Conservation (phyloP, 2,797 vertebrate genomes). For the Sebastes steindachneri region DNA sequence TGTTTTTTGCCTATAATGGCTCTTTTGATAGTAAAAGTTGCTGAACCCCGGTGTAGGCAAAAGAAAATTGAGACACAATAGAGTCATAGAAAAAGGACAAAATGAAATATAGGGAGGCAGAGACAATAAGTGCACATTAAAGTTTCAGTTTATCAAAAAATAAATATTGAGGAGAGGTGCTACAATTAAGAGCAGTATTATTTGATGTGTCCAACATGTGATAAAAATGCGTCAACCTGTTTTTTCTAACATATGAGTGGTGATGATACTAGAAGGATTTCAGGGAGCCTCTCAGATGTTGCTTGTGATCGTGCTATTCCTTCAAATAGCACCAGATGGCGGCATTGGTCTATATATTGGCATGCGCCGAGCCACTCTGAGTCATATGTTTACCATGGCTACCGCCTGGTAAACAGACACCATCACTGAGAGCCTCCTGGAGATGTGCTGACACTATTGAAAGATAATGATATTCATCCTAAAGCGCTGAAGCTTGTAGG, state of each 20-base stretch:
- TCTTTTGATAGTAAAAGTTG: too few species aligned
- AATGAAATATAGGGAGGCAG: background rate
- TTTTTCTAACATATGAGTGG: background rate
- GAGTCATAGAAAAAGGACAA: too few species aligned
- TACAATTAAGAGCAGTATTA: background rate
- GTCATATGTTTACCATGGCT: background rate
- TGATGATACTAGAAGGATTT: background rate
- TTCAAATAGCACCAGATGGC: slow-evolving; percentile 50
- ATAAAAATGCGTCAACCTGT: too few species aligned
- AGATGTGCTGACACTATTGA: slow-evolving; percentile 23
- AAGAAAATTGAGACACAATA: background rate
- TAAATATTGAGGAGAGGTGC: background rate
- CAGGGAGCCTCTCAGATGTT: background rate
- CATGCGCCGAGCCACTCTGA: background rate
- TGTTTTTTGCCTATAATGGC: too few species aligned
- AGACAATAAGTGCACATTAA: background rate
- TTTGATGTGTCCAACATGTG: background rate
- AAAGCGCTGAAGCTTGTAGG: slow-evolving; percentile 1
- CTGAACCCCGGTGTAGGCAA: background rate
- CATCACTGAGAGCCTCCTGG: slow-evolving; percentile 1
- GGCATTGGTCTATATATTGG: background rate
- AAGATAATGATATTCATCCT: slow-evolving; percentile 19
- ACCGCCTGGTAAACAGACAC: background rate
- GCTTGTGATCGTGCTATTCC: background rate
- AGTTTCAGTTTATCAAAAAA: background rate